Evolutionary conservation across 2,113 vertebrate species (phyloP), one percentile per base, ranked within the genome.

Genomic region (Bufo gargarizans): DNA sequence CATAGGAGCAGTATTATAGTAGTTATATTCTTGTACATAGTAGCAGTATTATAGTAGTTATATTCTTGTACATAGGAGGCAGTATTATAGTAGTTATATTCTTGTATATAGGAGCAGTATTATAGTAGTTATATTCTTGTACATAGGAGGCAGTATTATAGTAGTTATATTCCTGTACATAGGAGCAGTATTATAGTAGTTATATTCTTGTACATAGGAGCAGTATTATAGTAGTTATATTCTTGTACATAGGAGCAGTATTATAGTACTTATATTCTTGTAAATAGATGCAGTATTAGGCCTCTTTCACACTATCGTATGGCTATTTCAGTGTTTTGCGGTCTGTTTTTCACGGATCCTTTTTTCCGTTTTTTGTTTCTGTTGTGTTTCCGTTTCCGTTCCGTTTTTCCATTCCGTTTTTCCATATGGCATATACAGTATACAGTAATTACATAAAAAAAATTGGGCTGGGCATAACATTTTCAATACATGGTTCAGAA

Each of bases 1-100:
- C 11, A 58, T 58, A 58, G 56, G 61, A 19, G 61, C 17, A 63
- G 61, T 63, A 63, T 63, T 63, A 63, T 63, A 63, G 61, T 63
- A 63, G 61, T 63, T 63, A 63, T 63, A 63, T 63, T 63, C 61
- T 63, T 63, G 61, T 63, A 63, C 4, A 63, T 63, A 63, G 61
- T 17, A 6, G 17, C 17, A 63, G 61, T 63, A 63, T 63, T 63
- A 63, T 63, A 63, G 61, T 63, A 63, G 61, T 63, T 63, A 63
- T 63, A 63, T 63, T 63, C 61, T 20, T 63, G 17, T 63, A 63
- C 16, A 63, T 63, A 63, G 61, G 61, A 6, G n/a, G 61, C 61
- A 69, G 65, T 67, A 67, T 67, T 67, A 67, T 67, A 67, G 65
- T 67, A 67, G 65, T 67, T 67, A 67, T 67, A 67, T 67, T 67